These are phyloP conservation scores for Lateolabrax maculatus DNA, from an alignment of 2,797 vertebrate genomes.

Conservation along the genomic window DNA sequence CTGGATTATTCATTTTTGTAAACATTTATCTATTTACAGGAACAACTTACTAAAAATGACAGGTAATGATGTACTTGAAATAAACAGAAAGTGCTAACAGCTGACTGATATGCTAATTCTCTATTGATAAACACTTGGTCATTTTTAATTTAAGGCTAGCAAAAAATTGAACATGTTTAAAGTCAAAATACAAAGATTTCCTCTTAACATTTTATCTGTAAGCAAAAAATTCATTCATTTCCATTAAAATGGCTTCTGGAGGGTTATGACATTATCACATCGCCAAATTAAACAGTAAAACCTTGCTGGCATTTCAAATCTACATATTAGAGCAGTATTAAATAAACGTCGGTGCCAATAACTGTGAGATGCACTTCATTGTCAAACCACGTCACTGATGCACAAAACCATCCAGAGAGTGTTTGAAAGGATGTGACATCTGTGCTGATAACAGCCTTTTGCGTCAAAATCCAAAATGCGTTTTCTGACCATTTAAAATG, in stretches of 20 bases:
- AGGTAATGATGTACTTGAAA: neutral
- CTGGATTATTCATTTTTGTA: neutral
- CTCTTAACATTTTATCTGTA: slow-evolving; percentile 51
- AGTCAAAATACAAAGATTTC: slow-evolving; percentile 66
- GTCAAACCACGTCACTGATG: slow-evolving; percentile 29
- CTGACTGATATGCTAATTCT: slow-evolving; percentile 87
- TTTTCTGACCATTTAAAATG: slow-evolving; percentile 22
- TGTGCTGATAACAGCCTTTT: slow-evolving; percentile 1
- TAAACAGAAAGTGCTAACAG: slow-evolving; percentile 16
- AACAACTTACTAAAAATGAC: slow-evolving; percentile 1
- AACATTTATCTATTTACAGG: neutral
- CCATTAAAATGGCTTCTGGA: slow-evolving; percentile 64
- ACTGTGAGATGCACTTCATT: slow-evolving; percentile 44
- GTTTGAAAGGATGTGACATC: slow-evolving; percentile 11
- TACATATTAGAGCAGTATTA: slow-evolving; percentile 41
- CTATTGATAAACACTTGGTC: slow-evolving; percentile 89
- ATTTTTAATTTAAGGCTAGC: slow-evolving; percentile 74
- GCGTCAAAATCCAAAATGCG: neutral
- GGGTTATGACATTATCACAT: slow-evolving; percentile 42
- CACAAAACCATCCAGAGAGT: too few species aligned
- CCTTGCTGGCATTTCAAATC: slow-evolving; percentile 54
- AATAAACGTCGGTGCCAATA: slow-evolving; percentile 11
- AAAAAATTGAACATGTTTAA: slow-evolving; percentile 62
- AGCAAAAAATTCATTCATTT: slow-evolving; percentile 40
- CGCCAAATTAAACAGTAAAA: slow-evolving; percentile 58